A percentile compares a stretch with the other conserved stretches of the same genome.
Conservation (phyloP, 2,113 vertebrate species). For the Eudyptes chrysolophus region DNA sequence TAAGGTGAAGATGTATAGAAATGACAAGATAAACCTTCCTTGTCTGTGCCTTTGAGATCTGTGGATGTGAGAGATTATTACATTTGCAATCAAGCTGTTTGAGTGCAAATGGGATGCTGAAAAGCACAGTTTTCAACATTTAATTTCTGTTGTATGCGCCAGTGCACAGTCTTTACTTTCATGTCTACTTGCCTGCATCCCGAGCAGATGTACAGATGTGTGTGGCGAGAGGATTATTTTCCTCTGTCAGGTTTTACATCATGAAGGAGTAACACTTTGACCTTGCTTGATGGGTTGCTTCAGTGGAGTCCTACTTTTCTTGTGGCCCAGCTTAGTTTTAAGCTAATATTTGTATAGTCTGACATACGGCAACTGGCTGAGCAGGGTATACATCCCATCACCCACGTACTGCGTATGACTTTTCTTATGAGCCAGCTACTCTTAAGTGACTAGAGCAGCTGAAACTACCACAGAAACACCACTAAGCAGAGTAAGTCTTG, state of each 20-base stretch:
- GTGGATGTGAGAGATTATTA: background rate
- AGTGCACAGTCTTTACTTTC: background rate
- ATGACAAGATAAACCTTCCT: background rate
- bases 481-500: background rate
- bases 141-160: background rate
- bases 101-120: background rate
- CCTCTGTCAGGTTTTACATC: background rate
- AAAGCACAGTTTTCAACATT: background rate
- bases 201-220: background rate
- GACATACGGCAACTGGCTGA: background rate
- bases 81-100: background rate
- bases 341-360: background rate
- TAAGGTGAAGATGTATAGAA: background rate
- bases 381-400: background rate
- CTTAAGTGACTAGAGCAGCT: background rate
- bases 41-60: background rate
- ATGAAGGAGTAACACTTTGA: background rate
- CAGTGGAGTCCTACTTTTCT: background rate
- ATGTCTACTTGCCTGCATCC: background rate
- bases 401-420: accelerated
- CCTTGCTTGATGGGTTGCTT: background rate
- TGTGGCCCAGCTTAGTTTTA: background rate
- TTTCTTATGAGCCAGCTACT: background rate
- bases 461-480: background rate
- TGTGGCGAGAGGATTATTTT: background rate